phyloP scores from a whole-genome alignment of 2,888 invertebrate genomes.

The Oligia fasciuncula region DNA sequence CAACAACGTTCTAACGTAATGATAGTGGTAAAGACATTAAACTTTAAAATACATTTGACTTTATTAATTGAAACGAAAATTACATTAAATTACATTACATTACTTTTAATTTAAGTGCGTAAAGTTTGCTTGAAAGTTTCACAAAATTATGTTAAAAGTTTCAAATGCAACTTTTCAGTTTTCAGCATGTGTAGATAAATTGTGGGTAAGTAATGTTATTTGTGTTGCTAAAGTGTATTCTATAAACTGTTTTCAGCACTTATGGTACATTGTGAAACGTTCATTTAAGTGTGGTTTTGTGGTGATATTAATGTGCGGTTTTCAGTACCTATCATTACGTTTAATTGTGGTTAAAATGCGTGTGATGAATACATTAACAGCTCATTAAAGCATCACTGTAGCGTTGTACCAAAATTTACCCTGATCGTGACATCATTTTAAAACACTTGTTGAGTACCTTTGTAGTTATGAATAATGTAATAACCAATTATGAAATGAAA shows the following conservation, averaged over 20 bases:
- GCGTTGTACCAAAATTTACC: not conserved
- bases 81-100: not conserved
- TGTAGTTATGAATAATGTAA: not conserved
- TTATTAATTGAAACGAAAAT: constrained; percentile 12
- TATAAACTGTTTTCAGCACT: not conserved
- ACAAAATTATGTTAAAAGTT: constrained; percentile 15
- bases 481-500: not conserved
- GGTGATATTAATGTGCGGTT: constrained; percentile 21
- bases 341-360: not conserved
- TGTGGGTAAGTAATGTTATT: not conserved
- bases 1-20: not conserved
- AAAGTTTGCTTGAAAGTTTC: not conserved
- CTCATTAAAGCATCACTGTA: not conserved
- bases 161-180: constrained; percentile 8
- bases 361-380: not conserved
- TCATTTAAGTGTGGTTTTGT: constrained; percentile 14
- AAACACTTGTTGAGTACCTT: not conserved
- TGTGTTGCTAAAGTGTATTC: constrained; percentile 9
- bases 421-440: not conserved
- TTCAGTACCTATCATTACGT: not conserved
- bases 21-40: not conserved
- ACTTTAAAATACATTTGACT: not conserved
- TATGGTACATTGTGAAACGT: constrained; percentile 4
- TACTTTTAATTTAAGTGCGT: not conserved
- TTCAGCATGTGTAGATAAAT: constrained; percentile 1